Base-by-base conservation (phyloP, 2,797 vertebrate genomes). In the Phataginus tricuspis region DNA sequence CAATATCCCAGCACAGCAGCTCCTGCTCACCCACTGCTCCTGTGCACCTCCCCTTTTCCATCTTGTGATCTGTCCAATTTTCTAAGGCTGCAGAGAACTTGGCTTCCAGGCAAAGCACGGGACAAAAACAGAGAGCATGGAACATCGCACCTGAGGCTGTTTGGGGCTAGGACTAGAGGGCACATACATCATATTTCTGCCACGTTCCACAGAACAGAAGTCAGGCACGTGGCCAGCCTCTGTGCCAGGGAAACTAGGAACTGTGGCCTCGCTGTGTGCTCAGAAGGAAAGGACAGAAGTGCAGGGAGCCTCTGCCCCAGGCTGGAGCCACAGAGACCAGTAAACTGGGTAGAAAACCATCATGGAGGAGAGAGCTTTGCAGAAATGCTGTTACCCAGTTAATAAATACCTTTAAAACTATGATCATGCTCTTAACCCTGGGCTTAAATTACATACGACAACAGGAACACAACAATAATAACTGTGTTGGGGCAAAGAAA, bases 331-430 rank as follows among this genome's bases (percentile, higher is more conserved):
- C 18, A 23, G 42, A 90, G 80, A 63, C 27, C 1, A n/a, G 23
- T 18, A 21, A 49, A 39, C 9, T 1, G 0, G 16, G 9, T 1
- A 16, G 16, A 64, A 71, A 66, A 37, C 0, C 64, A 49, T 57
- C 45, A 31, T 1, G 18, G 45, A 13, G 23, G 49, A 57, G 84
- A 29, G 34, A 45, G 16, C 21, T 82, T 88, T 57, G 34, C 12
- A 18, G 31, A 83, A 74, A 64, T 16, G 34, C 12, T 49, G 77
- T 59, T n/a, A 42, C 15, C 12, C 15, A 0, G 31, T 23, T 63
- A 51, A 53, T 53, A 12, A 61, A 61, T 18, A 15, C 34, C 93
- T 51, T 85, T 55, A 61, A 29, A 69, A 69, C 18, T n/a, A 31
- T 15, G 29, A 16, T 13, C 4, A 7, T 53, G 49, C n/a, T 61